Conservation (phyloP, 1,140 invertebrate species). For the Proales similis region DNA sequence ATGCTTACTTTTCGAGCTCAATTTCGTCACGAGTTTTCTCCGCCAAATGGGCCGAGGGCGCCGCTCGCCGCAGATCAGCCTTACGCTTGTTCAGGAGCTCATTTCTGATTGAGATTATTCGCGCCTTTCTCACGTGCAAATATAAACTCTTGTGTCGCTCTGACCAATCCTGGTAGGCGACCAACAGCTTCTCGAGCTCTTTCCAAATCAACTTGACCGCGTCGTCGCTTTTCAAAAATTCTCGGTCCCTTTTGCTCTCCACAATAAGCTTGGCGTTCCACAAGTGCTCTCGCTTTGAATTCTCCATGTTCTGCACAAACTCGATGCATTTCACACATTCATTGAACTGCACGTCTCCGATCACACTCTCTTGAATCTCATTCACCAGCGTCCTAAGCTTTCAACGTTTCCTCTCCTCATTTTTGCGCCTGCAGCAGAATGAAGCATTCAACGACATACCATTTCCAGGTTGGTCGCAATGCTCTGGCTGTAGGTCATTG, state of each 20-base stretch:
- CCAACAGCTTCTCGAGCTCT: constrained; percentile 7
- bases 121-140: constrained; percentile 16
- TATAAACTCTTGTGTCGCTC: constrained; percentile 27
- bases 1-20: background rate
- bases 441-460: constrained; percentile 55
- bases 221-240: constrained; percentile 15
- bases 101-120: background rate
- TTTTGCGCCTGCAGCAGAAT: too few relatives aligned
- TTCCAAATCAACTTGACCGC: constrained; percentile 16
- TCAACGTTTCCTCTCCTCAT: too few relatives aligned
- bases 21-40: constrained; percentile 11
- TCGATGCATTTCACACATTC: constrained; percentile 34
- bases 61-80: constrained; percentile 10
- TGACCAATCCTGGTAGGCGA: constrained; percentile 23
- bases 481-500: constrained; percentile 78
- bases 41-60: too few relatives aligned
- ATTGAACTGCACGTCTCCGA: constrained; percentile 20
- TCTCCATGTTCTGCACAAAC: constrained; percentile 23
- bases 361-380: too few relatives aligned
- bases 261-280: background rate
- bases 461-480: constrained; percentile 77
- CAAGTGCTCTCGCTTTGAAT: constrained; percentile 13
- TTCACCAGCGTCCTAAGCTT: too few relatives aligned
- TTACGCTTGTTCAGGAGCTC: constrained; percentile 4
- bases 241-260: background rate